Evolutionary conservation across 2,888 invertebrate species (phyloP).

Genomic region (Gasteruption jaculator): DNA sequence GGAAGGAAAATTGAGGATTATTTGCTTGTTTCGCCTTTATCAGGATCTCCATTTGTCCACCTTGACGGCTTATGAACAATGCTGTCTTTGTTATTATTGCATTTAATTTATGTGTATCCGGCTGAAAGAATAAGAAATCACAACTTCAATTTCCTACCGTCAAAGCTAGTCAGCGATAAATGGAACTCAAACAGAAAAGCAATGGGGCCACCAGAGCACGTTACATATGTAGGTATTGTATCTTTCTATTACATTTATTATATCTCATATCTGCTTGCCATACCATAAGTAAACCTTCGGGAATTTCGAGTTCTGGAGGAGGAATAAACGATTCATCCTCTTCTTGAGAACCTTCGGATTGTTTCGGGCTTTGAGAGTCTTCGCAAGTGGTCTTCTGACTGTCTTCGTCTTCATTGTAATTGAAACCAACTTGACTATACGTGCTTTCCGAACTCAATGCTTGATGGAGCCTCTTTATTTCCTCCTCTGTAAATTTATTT

Average conservation of each 20-base stretch:
- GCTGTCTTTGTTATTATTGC: slow-evolving; percentile 95
- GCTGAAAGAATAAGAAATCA: slow-evolving; percentile 69
- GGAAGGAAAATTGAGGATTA: slow-evolving; percentile 90
- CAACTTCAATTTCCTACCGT: too few relatives aligned
- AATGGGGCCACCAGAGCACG: background rate
- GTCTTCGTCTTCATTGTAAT: slow-evolving; percentile 60
- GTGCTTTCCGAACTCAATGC: slow-evolving; percentile 57
- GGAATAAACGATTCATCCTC: slow-evolving; percentile 74
- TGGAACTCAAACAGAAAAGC: slow-evolving; percentile 1
- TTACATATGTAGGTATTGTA: background rate
- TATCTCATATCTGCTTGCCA: slow-evolving; percentile 33
- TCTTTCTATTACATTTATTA: slow-evolving; percentile 1
- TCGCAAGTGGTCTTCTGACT: slow-evolving; percentile 51
- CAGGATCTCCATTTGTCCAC: slow-evolving; percentile 97
- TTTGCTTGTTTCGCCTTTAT: slow-evolving; percentile 95
- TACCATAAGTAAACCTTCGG: slow-evolving; percentile 70
- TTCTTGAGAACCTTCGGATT: slow-evolving; percentile 53
- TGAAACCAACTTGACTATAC: slow-evolving; percentile 74
- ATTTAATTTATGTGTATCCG: slow-evolving; percentile 80
- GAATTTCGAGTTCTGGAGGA: slow-evolving; percentile 70
- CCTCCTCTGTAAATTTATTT: slow-evolving; percentile 70
- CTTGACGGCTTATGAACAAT: slow-evolving; percentile 81
- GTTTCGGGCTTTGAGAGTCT: slow-evolving; percentile 48
- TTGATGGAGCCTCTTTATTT: slow-evolving; percentile 79
- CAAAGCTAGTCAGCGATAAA: background rate